These are phyloP conservation scores for Betta splendens DNA, from an alignment of 2,797 vertebrate genomes.

Conservation along the genomic window DNA sequence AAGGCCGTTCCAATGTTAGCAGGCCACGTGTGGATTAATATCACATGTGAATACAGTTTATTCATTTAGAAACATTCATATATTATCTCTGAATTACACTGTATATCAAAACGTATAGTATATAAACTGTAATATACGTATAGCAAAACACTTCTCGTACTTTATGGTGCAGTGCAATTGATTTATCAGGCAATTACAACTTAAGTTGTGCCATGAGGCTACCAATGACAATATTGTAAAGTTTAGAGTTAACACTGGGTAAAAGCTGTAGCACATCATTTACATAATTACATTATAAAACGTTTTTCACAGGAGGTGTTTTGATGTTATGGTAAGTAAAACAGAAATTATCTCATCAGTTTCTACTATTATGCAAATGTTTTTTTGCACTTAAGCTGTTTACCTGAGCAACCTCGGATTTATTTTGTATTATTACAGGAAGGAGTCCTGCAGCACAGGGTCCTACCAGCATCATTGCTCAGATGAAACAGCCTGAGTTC, in stretches of 20 bases:
- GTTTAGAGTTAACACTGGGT: too few species aligned
- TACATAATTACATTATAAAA: not conserved
- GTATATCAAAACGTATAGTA: too few species aligned
- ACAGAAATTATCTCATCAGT: not conserved
- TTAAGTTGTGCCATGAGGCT: too few species aligned
- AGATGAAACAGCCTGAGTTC: too few species aligned
- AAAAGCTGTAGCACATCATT: too few species aligned
- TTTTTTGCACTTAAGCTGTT: not conserved
- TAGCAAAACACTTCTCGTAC: too few species aligned
- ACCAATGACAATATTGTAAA: too few species aligned
- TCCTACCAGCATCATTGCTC: not conserved
- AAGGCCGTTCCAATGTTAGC: conserved; percentile 19
- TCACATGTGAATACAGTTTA: not conserved
- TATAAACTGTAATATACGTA: too few species aligned
- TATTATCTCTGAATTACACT: too few species aligned
- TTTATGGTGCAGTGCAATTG: not conserved
- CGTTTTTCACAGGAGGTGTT: not conserved
- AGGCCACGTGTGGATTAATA: conserved; percentile 24
- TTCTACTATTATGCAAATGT: not conserved
- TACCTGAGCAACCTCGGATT: not conserved
- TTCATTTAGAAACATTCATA: not conserved
- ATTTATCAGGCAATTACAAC: not conserved
- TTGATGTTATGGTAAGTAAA: not conserved
- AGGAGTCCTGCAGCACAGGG: not conserved
- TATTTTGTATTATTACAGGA: not conserved